A percentile compares a stretch with the other conserved stretches of the same genome.
Conservation (phyloP, 2,797 vertebrate genomes). For the Phylloscopus collybita region DNA sequence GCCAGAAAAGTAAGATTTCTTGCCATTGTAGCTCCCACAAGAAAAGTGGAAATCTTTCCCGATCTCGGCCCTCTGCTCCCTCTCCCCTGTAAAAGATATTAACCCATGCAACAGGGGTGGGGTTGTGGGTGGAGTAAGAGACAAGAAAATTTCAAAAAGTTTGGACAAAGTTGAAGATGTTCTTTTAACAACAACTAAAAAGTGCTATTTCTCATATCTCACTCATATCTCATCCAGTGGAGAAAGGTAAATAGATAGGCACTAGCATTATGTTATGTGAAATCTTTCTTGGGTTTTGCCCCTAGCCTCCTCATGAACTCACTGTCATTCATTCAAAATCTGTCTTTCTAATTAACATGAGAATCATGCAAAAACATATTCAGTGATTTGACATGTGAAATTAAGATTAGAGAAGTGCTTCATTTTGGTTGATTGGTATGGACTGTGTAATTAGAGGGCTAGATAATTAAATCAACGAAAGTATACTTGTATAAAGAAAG, state of each 20-base stretch:
- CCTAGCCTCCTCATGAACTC: background rate
- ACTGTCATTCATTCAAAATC: background rate
- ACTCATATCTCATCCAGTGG: background rate
- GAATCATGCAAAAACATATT: background rate
- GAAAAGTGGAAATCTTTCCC: background rate
- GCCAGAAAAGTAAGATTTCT: background rate
- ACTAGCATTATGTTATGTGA: background rate
- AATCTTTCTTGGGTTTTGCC: background rate
- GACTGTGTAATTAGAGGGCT: conserved; percentile 53
- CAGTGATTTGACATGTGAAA: conserved; percentile 38
- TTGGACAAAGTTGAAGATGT: background rate
- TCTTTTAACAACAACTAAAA: background rate
- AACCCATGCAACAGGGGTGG: background rate
- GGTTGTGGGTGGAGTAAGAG: background rate
- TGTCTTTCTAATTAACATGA: background rate
- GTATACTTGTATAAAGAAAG: conserved; percentile 37
- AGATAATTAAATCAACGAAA: conserved; percentile 65
- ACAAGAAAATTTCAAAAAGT: background rate
- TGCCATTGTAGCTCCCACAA: background rate
- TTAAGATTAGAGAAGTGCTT: conserved; percentile 56
- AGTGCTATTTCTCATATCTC: background rate
- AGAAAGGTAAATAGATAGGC: background rate
- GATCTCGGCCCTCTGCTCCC: background rate
- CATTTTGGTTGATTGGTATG: conserved; percentile 66
- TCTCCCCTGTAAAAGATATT: rapidly evolving